Percentiles rank a stretch among this genome's conserved stretches.
These are phyloP conservation scores for Cyclophora albipunctata DNA, from an alignment of 2,888 invertebrate genomes.

Conservation along the genomic window DNA sequence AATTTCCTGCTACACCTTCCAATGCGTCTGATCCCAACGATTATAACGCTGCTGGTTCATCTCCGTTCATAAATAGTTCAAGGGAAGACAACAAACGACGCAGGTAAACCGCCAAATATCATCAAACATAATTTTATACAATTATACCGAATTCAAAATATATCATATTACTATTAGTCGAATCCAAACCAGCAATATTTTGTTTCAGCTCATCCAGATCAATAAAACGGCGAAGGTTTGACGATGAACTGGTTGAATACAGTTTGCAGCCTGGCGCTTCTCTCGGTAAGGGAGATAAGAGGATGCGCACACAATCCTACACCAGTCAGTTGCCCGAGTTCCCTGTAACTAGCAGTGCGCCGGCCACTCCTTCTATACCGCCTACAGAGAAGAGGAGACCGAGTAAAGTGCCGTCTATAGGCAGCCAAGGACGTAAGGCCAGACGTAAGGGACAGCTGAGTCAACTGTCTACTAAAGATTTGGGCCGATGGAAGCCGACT, in stretches of 20 bases:
- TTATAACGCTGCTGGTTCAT: constrained; percentile 44
- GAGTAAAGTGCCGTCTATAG: constrained; percentile 57
- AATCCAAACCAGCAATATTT: neutral
- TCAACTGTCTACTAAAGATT: constrained; percentile 85
- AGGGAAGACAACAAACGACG: constrained; percentile 67
- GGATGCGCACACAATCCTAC: constrained; percentile 67
- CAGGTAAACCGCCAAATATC: constrained; percentile 38
- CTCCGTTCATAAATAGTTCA: constrained; percentile 48
- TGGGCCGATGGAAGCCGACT: constrained; percentile 97
- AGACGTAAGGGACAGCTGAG: constrained; percentile 80
- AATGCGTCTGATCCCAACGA: constrained; percentile 63
- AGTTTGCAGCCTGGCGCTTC: constrained; percentile 80
- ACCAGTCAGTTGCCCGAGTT: constrained; percentile 72
- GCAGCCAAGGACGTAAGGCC: constrained; percentile 60
- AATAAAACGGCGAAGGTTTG: constrained; percentile 95
- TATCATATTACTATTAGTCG: neutral
- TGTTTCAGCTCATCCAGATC: constrained; percentile 89
- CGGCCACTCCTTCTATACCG: constrained; percentile 37
- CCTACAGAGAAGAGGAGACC: constrained; percentile 43
- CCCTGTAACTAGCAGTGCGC: constrained; percentile 31
- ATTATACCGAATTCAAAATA: no score
- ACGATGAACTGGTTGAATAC: constrained; percentile 97
- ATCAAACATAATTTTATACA: no score
- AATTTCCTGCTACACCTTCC: constrained; percentile 59
- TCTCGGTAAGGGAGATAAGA: constrained; percentile 60